Evolutionary conservation across 2,113 vertebrate species (phyloP).

Genomic region (Megaleporinus macrocephalus): DNA sequence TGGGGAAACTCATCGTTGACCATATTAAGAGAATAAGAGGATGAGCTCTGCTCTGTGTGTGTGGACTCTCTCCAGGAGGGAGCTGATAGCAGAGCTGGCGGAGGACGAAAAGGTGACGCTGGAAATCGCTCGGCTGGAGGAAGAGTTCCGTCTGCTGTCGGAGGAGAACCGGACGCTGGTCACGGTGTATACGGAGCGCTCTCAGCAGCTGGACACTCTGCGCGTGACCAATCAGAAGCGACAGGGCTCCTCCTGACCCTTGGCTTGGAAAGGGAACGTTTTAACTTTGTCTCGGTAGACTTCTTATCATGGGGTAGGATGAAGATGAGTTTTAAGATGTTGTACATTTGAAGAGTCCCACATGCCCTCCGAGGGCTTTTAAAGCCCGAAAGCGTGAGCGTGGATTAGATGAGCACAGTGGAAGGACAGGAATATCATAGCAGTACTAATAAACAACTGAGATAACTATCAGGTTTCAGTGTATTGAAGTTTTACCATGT

Average conservation of each 20-base stretch:
- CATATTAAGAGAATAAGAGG: background rate
- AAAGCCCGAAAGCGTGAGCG: background rate
- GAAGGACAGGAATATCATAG: background rate
- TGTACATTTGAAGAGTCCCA: background rate
- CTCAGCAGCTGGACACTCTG: conserved; percentile 90
- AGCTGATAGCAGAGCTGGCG: conserved; percentile 89
- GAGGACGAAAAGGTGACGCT: conserved; percentile 88
- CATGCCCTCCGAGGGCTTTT: background rate
- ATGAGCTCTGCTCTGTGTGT: background rate
- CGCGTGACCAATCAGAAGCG: conserved; percentile 84
- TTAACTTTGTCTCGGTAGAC: background rate
- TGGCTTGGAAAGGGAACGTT: conserved; percentile 39
- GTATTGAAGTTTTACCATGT: background rate
- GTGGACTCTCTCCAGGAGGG: conserved; percentile 76
- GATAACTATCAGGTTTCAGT: background rate
- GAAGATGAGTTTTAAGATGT: background rate
- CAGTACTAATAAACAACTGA: background rate
- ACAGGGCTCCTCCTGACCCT: conserved; percentile 90
- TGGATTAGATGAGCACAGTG: background rate
- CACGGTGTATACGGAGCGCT: conserved; percentile 86
- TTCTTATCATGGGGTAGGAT: background rate
- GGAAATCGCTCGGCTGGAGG: conserved; percentile 87
- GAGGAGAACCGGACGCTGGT: conserved; percentile 92
- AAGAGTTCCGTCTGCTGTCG: conserved; percentile 87
- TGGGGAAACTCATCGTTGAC: background rate